phyloP scores from a whole-genome alignment of 2,888 invertebrate genomes.

The Brenthis daphne region DNA sequence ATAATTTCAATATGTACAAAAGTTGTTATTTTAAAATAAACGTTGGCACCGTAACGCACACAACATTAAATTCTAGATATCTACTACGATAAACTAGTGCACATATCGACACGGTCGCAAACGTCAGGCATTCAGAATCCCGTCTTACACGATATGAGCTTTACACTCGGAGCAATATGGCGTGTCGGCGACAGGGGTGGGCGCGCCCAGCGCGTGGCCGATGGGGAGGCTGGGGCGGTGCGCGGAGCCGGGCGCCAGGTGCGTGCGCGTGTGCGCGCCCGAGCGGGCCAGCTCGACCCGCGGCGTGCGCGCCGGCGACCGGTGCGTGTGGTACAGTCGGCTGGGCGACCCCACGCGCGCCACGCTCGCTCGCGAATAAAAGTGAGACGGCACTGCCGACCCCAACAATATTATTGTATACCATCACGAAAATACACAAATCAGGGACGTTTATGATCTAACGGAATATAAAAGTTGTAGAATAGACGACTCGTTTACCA shows the following conservation, averaged over 20 bases:
- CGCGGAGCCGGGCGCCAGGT: slow-evolving; percentile 66
- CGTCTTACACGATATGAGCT: slow-evolving; percentile 93
- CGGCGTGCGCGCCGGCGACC: slow-evolving; percentile 47
- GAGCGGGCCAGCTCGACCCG: slow-evolving; percentile 61
- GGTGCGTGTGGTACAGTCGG: slow-evolving; percentile 79
- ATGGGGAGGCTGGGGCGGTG: slow-evolving; percentile 80
- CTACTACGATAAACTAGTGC: slow-evolving; percentile 66
- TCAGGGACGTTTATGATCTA: neutral
- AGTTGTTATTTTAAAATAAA: slow-evolving; percentile 12
- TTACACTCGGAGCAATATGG: slow-evolving; percentile 92
- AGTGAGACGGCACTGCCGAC: slow-evolving; percentile 81
- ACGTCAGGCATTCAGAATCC: slow-evolving; percentile 67
- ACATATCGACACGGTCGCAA: slow-evolving; percentile 81
- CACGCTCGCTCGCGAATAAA: slow-evolving; percentile 90
- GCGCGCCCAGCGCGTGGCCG: slow-evolving; percentile 75
- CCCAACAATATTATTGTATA: slow-evolving; percentile 50
- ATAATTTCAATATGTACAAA: slow-evolving; percentile 33
- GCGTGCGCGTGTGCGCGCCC: slow-evolving; percentile 61
- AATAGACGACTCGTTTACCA: neutral
- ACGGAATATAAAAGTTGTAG: slow-evolving; percentile 2
- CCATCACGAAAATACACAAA: neutral
- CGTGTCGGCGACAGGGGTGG: slow-evolving; percentile 76
- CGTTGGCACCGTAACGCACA: slow-evolving; percentile 50
- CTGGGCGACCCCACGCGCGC: slow-evolving; percentile 86
- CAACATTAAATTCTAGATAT: slow-evolving; percentile 39